Conservation (phyloP, 1,140 invertebrate genomes). For the Drosophila bocqueti region DNA sequence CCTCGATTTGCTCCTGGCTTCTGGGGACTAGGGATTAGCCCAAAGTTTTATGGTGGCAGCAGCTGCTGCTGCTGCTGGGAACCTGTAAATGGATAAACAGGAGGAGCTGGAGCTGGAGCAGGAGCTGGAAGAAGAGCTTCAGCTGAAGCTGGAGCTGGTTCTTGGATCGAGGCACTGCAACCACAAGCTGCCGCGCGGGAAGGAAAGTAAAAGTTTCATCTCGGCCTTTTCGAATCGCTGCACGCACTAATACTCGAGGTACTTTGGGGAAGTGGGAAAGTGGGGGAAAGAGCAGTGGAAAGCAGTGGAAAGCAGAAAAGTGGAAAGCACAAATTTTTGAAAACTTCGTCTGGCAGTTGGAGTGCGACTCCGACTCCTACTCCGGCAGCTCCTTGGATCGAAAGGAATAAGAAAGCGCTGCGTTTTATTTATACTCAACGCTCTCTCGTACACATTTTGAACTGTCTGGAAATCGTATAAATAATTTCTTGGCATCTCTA, state of each 20-base stretch:
- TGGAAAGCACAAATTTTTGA: constrained; percentile 40
- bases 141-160: constrained; percentile 4
- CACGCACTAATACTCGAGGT: constrained; percentile 51
- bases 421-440: constrained; percentile 60
- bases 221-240: constrained; percentile 28
- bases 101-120: background rate
- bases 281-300: background rate
- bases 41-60: constrained; percentile 24
- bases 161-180: background rate
- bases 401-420: constrained; percentile 9
- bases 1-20: background rate
- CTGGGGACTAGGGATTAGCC: constrained; percentile 17
- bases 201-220: constrained; percentile 71
- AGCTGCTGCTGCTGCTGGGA: constrained; percentile 14
- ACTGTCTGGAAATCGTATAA: constrained; percentile 73
- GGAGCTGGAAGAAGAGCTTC: background rate
- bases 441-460: constrained; percentile 31
- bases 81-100: constrained; percentile 37
- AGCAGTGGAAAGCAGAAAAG: background rate
- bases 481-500: constrained; percentile 67
- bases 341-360: constrained; percentile 58
- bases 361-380: background rate
- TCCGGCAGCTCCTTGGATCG: constrained; percentile 8
- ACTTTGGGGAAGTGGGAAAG: constrained; percentile 3
- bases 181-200: constrained; percentile 19